These are phyloP conservation scores for Plodia interpunctella DNA, from an alignment of 1,140 invertebrate species.

Conservation along the genomic window DNA sequence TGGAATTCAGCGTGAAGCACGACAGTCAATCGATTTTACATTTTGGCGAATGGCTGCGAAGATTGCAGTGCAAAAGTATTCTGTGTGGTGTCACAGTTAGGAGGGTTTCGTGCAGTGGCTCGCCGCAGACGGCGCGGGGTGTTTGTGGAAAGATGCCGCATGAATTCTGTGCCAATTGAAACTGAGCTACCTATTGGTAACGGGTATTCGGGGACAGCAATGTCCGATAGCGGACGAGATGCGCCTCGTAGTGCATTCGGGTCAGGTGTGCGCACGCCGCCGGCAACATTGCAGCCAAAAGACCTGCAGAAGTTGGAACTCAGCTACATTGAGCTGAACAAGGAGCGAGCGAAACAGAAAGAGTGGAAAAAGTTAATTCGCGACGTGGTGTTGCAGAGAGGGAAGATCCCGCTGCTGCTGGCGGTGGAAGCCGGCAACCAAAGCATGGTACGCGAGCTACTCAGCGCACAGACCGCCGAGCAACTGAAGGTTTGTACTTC, in stretches of 20 bases:
- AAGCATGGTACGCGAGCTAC: slow-evolving; percentile 93
- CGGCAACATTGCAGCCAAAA: slow-evolving; percentile 47
- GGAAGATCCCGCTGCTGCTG: slow-evolving; percentile 94
- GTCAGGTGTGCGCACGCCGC: slow-evolving; percentile 44
- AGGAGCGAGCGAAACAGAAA: slow-evolving; percentile 72
- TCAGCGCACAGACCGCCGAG: slow-evolving; percentile 89
- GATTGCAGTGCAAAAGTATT: slow-evolving; percentile 56
- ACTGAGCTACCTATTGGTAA: no score
- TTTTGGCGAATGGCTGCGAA: slow-evolving; percentile 47
- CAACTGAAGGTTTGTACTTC: slow-evolving; percentile 80
- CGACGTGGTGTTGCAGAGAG: slow-evolving; percentile 84
- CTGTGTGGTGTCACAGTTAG: slow-evolving; percentile 53
- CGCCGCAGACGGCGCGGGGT: slow-evolving; percentile 53
- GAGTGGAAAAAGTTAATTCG: slow-evolving; percentile 77
- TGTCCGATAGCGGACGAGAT: slow-evolving; percentile 50
- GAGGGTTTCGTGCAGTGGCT: slow-evolving; percentile 53
- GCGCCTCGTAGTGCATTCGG: slow-evolving; percentile 44
- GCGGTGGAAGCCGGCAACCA: slow-evolving; percentile 96
- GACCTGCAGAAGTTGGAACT: slow-evolving; percentile 65
- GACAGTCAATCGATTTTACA: slow-evolving; percentile 56
- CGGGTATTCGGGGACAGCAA: slow-evolving; percentile 22
- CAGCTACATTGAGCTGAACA: slow-evolving; percentile 78
- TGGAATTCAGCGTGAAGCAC: slow-evolving; percentile 42
- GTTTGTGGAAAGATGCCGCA: slow-evolving; percentile 48
- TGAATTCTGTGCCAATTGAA: slow-evolving; percentile 43